These are phyloP conservation scores for Stenchaetothrips biformis DNA, from an alignment of 2,888 invertebrate species.

Conservation along the genomic window DNA sequence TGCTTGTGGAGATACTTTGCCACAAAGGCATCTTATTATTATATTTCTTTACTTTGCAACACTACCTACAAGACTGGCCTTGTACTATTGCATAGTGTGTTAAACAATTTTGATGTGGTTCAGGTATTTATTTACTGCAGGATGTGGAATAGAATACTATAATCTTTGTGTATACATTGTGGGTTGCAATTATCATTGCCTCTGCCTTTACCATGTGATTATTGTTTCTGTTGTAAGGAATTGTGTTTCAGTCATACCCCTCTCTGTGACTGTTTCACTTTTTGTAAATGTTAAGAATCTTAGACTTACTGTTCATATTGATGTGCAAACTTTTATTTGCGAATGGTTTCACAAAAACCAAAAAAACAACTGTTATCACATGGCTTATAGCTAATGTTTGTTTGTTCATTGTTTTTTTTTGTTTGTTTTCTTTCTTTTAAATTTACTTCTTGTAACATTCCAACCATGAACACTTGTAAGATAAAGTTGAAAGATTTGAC, in stretches of 20 bases:
- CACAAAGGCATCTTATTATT: too few species aligned
- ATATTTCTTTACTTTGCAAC: slow-evolving; percentile 1
- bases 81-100: slow-evolving; percentile 6
- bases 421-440: background rate
- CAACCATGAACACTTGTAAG: slow-evolving; percentile 10
- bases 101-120: background rate
- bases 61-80: slow-evolving; percentile 20
- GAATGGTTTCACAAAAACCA: background rate
- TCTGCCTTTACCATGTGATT: background rate
- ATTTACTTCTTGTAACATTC: background rate
- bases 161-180: background rate
- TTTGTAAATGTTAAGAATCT: background rate
- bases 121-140: background rate
- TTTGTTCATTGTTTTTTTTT: background rate
- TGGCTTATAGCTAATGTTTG: background rate
- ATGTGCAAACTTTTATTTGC: background rate
- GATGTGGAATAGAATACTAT: background rate
- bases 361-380: background rate
- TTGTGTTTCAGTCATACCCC: background rate
- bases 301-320: background rate
- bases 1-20: background rate
- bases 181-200: background rate
- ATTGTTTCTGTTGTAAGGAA: background rate
- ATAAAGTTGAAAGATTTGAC: slow-evolving; percentile 19
- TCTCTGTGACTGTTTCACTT: background rate